Evolutionary conservation across 2,797 vertebrate genomes (phyloP), one percentile per base, ranked within the genome.

Genomic region (Acanthurus tractus): DNA sequence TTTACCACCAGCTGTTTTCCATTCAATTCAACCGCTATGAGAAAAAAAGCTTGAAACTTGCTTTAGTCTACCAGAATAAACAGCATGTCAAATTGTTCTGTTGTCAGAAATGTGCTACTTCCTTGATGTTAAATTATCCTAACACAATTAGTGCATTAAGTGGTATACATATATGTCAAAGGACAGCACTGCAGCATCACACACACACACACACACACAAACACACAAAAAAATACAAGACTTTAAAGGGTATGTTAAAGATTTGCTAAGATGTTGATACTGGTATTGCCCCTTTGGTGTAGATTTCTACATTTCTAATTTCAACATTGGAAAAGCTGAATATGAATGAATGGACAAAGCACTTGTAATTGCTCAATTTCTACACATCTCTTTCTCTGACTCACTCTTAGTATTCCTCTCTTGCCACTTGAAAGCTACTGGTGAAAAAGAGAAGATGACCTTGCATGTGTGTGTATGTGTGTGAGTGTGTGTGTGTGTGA

Each of bases 381-480:
- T 50, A 13, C 6, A 25, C 17, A n/a, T 73, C 7, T 25, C 66
- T 59, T 53, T 50, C 18, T 65, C 46, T 52, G 36, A 50, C 40
- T 55, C 20, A 17, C 40, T 76, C 46, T 63, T 63, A 70, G 44
- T 77, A 70, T 34, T 81, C 50, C 50, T 59, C 42, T 76, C 58
- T 45, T 14, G 56, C 14, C 40, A 59, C 54, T 79, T 53, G 20
- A 84, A 67, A 74, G 4, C 67, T 46, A 3, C 48, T 14, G 34
- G 11, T 76, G 63, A 74, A 82, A 66, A 65, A 23, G 50, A 54
- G 58, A 65, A 59, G 48, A 74, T 78, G 79, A 81, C 74, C 74
- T 80, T 89, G 74, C 46, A 29, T 84, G 70, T 59, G 68, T 56
- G 25, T 25, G 25, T 25, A 25, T 25, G 25, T 25, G 25, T 25